Percentiles rank a stretch among this genome's conserved stretches.
Conservation (phyloP, 92 coral and sea anemone genomes). For the Muricea muricata region DNA sequence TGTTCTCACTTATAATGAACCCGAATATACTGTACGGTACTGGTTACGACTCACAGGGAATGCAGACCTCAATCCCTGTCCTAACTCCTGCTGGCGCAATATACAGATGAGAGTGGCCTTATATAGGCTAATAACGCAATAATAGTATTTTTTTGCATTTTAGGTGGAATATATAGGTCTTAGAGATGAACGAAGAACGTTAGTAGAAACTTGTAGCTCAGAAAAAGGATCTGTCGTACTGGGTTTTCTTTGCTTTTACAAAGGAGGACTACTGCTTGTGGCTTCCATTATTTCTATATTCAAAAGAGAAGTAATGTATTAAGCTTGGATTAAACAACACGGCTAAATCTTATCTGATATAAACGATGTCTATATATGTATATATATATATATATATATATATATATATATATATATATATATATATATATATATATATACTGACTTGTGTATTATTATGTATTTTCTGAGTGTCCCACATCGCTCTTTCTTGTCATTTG, state of each 20-base stretch:
- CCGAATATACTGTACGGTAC: too few relatives aligned
- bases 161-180: conserved; percentile 25
- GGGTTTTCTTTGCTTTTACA: conserved; percentile 22
- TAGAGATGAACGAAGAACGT: conserved; percentile 21
- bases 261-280: conserved; percentile 20
- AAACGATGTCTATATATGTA: neutral
- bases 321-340: neutral
- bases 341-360: neutral
- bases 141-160: neutral
- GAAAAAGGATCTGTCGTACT: conserved; percentile 22
- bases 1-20: too few relatives aligned
- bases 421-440: too few relatives aligned
- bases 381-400: too few relatives aligned
- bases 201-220: conserved; percentile 32
- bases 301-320: neutral
- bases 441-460: neutral
- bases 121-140: neutral
- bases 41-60: too few relatives aligned
- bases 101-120: too few relatives aligned
- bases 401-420: too few relatives aligned
- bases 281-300: conserved; percentile 14
- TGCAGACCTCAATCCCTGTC: too few relatives aligned
- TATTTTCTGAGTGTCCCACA: too few relatives aligned
- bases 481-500: too few relatives aligned
- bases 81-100: too few relatives aligned